A percentile compares a stretch with the other conserved stretches of the same genome.
These are phyloP conservation scores for Shinisaurus crocodilurus DNA, from an alignment of 2,113 vertebrate species.

Conservation along the genomic window DNA sequence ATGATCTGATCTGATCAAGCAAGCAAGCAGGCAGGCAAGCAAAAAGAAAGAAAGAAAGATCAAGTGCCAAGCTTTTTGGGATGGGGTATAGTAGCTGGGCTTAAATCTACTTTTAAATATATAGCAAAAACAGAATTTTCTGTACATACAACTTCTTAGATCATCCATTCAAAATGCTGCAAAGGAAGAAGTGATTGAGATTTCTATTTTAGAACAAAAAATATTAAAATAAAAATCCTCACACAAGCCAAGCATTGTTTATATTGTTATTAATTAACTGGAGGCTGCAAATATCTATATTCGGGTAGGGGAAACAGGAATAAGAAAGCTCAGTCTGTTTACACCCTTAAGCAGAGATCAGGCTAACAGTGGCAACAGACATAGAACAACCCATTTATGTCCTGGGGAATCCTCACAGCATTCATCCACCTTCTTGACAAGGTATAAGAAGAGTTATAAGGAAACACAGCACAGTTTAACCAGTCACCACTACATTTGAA, in stretches of 20 bases:
- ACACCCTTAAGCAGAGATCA: neutral
- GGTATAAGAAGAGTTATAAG: neutral
- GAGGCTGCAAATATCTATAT: neutral
- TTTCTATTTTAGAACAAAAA: neutral
- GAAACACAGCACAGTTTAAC: neutral
- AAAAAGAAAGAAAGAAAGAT: neutral
- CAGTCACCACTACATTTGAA: neutral
- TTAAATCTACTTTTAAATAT: neutral
- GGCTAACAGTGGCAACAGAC: neutral
- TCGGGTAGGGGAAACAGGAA: neutral
- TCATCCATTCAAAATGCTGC: slow-evolving; percentile 6
- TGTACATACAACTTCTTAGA: neutral
- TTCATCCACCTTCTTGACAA: neutral
- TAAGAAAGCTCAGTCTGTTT: neutral
- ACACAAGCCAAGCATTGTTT: neutral
- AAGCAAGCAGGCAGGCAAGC: slow-evolving; percentile 16
- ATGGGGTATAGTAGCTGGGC: neutral
- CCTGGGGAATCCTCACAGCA: neutral
- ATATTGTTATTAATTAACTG: neutral
- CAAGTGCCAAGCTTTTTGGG: neutral
- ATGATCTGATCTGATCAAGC: slow-evolving; percentile 23
- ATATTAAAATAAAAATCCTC: neutral
- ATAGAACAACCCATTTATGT: neutral
- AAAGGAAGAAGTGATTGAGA: neutral
- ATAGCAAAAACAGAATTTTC: neutral